phyloP scores from a whole-genome alignment of 2,113 vertebrate genomes.

The Macaca fascicularis region DNA sequence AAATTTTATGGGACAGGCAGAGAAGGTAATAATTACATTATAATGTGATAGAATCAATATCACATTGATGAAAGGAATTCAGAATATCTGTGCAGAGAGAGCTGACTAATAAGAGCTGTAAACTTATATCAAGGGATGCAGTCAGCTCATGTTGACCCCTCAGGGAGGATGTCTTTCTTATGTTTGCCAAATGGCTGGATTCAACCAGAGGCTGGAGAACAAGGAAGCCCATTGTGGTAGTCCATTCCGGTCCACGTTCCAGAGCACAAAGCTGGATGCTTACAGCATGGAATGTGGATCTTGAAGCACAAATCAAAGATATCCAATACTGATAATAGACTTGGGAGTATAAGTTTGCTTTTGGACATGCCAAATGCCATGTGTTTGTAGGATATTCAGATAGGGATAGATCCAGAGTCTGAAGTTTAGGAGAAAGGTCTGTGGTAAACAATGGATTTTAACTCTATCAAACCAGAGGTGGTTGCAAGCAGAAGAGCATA shows the following conservation, averaged over 20 bases:
- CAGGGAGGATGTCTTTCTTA: not conserved
- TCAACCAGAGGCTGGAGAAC: not conserved
- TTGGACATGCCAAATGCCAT: not conserved
- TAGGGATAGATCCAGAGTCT: not conserved
- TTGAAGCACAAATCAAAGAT: not conserved
- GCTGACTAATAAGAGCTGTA: not conserved
- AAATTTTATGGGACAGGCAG: not conserved
- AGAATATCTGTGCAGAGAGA: not conserved
- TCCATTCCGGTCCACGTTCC: not conserved
- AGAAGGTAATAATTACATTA: not conserved
- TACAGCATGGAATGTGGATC: not conserved
- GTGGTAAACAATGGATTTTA: not conserved
- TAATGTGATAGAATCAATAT: not conserved
- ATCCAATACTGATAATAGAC: not conserved
- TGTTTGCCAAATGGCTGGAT: not conserved
- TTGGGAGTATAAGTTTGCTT: not conserved
- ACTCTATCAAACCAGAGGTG: not conserved
- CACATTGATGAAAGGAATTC: not conserved
- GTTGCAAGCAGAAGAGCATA: not conserved
- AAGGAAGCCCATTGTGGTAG: not conserved
- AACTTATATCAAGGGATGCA: not conserved
- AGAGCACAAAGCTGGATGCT: not conserved
- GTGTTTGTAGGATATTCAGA: not conserved
- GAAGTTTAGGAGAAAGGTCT: not conserved
- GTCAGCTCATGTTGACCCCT: not conserved